Base-by-base conservation (phyloP, 2,888 invertebrate genomes). In the Lithophane ornitopus region DNA sequence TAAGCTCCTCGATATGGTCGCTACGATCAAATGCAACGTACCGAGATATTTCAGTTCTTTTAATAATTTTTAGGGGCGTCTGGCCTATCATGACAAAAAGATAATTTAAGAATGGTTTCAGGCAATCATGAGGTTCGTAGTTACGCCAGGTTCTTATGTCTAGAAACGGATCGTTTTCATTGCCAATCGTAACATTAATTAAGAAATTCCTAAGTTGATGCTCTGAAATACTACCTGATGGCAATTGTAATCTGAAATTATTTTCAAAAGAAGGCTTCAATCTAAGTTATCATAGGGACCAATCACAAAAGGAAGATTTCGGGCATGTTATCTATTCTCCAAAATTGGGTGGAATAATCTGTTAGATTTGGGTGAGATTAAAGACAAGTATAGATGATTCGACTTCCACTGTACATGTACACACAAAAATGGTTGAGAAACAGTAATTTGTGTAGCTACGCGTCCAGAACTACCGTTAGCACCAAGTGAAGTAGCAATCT, bases 401-500 rank as follows among this genome's bases (percentile, higher is more conserved):
- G 61, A 73, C 67, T 70, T 76, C 46, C 26, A 58, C 71, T 81
- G 34, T 56, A 82, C 71, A 66, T 81, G 39, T 65, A 82, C 67
- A 59, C 54, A 82, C 59, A 65, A 74, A 84, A 87, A 83, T 78
- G 59, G 76, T 82, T 82, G 76, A 76, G 81, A 85, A 81, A 85
- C 67, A 86, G 79, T 80, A 78, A 85, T 87, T 86, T 84, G 81
- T 88, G 69, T 86, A 74, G 75, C 70, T 76, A 81, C 76, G 66
- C 78, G 73, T 80, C 79, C 80, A 81, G 80, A 85, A 87, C 66
- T 81, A 88, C 87, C 87, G 88, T 88, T 87, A 87, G 65, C 67
- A 80, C 39, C 73, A 82, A 84, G 74, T 81, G 77, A 78, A 86
- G 86, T 88, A 85, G 85, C 82, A 85, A 85, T 88, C 79, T 80